Base-by-base conservation (phyloP, 2,888 invertebrate genomes). In the Hydroisotoma schaefferi region DNA sequence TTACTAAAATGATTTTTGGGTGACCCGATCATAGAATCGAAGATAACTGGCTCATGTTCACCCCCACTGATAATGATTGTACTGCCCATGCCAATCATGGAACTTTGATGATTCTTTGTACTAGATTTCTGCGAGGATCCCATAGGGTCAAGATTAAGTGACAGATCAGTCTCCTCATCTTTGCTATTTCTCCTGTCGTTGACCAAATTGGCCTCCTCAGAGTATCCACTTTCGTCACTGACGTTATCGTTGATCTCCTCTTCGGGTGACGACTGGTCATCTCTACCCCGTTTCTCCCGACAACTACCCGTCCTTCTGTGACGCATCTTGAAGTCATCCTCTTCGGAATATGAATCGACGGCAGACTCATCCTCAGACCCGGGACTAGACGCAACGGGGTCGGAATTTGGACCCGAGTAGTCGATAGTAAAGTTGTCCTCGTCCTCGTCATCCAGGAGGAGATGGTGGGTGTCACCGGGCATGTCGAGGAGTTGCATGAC, bases 191-290 rank as follows among this genome's bases (percentile, higher is more conserved):
- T 10, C 4, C 8, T 25, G 18, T 28, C 49, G n/a, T 18, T 28
- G 49, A 49, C 49, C 8, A 57, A n/a, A n/a, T n/a, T 29, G 22
- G 67, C 62, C 27, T 76, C 76, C 55, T 93, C 93, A 27, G 90
- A 92, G 77, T 91, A 93, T 2, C 93, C 93, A 58, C 90, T 91
- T 76, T 94, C 93, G 74, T 93, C 92, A 76, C 90, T 90, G 74
- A 86, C 86, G 68, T 87, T 86, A 73, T 87, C 87, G 59, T 78
- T 76, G 53, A 84, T 85, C 69, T 79, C 79, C 38, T 65, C 67
- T 18, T 63, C 67, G 12, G 62, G 62, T 15, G 60, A 62, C 15
- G 61, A 63, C n/a, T n/a, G n/a, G n/a, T n/a, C n/a, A 28, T 63
- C 63, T 22, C 59, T 61, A 10, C 61, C 55, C 15, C 60, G 55